Percentiles rank a stretch among this genome's conserved stretches.
phyloP scores from a whole-genome alignment of 2,888 invertebrate species.

The Xestobium rufovillosum region DNA sequence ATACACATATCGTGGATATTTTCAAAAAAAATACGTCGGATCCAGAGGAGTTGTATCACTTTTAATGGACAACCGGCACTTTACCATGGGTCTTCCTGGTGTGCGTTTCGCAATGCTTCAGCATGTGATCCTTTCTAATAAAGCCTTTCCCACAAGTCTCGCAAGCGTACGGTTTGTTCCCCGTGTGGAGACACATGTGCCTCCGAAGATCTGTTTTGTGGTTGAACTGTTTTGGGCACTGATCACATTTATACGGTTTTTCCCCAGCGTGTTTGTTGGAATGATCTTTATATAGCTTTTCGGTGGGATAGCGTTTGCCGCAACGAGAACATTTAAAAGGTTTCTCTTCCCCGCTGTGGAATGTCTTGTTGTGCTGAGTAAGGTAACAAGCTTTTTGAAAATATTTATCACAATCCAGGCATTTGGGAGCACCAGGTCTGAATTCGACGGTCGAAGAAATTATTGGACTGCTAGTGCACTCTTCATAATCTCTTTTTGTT shows the following conservation, averaged over 20 bases:
- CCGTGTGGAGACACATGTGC: constrained; percentile 82
- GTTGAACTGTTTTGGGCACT: constrained; percentile 82
- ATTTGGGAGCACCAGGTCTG: constrained; percentile 49
- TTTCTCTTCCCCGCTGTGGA: constrained; percentile 72
- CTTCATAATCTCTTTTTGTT: constrained; percentile 37
- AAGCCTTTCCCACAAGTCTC: constrained; percentile 79
- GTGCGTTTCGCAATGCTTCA: constrained; percentile 79
- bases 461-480: constrained; percentile 32
- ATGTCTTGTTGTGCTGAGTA: constrained; percentile 85
- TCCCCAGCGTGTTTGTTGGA: constrained; percentile 70
- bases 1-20: too few species aligned
- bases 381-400: constrained; percentile 83
- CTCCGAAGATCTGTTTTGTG: constrained; percentile 84
- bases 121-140: constrained; percentile 86
- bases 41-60: too few species aligned
- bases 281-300: constrained; percentile 65
- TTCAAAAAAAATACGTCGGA: too few species aligned
- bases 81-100: constrained; percentile 47
- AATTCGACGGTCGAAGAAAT: constrained; percentile 30
- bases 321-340: constrained; percentile 79
- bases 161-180: constrained; percentile 75
- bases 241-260: constrained; percentile 79
- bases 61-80: constrained; percentile 4
- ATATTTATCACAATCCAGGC: constrained; percentile 73
- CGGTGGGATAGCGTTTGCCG: constrained; percentile 74